phyloP scores from a whole-genome alignment of 2,888 invertebrate species.

The Pyrrhosoma nymphula region DNA sequence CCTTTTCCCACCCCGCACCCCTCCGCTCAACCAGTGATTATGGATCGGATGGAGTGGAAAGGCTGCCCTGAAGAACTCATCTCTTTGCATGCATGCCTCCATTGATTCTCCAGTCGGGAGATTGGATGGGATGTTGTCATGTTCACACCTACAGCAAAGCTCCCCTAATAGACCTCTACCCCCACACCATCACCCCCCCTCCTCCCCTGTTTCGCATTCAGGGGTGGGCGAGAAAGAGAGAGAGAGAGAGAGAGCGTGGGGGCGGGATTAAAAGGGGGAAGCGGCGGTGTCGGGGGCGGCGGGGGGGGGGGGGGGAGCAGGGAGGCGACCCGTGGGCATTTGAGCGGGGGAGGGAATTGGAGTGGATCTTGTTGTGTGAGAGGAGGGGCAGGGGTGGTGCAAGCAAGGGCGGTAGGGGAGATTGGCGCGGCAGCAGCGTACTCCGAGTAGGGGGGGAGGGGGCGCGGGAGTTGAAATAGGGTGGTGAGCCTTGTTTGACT shows the following conservation, averaged over 20 bases:
- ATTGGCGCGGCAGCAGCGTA: not conserved
- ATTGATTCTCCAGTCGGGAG: conserved; percentile 55
- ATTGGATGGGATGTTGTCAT: conserved; percentile 66
- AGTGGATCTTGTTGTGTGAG: not conserved
- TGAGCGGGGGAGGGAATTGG: conserved; percentile 11
- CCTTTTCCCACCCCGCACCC: not conserved
- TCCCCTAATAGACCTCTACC: conserved; percentile 46
- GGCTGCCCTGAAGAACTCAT: conserved; percentile 48
- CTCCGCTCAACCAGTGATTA: conserved; percentile 52
- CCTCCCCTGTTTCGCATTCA: not conserved
- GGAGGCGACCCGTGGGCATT: conserved; percentile 16
- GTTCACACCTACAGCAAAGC: conserved; percentile 64
- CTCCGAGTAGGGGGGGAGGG: not conserved
- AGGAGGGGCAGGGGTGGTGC: not conserved
- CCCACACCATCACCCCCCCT: not conserved
- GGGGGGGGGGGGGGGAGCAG: not conserved
- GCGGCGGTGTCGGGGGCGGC: not conserved
- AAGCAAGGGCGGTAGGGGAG: not conserved
- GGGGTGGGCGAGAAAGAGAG: not conserved
- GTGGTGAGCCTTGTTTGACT: too few species aligned
- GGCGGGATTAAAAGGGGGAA: too few species aligned
- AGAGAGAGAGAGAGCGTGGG: not conserved
- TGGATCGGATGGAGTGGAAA: conserved; percentile 54
- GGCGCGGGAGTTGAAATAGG: too few species aligned
- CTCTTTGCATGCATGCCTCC: conserved; percentile 38